These are phyloP conservation scores for Globodera rostochiensis DNA, from an alignment of 1,140 invertebrate species.

Conservation along the genomic window DNA sequence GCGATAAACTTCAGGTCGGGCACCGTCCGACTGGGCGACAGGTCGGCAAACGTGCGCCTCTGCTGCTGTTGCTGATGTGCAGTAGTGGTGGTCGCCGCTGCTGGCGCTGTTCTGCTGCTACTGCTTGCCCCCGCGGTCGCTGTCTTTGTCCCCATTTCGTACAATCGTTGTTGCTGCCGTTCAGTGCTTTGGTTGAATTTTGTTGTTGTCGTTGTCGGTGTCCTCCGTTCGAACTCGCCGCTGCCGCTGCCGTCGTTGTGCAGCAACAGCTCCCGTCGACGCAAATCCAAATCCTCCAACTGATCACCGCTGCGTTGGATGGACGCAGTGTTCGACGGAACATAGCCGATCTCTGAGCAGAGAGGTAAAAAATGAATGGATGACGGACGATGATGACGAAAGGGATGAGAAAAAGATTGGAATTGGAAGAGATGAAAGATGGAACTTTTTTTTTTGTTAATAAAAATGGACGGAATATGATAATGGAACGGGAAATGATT, in stretches of 20 bases:
- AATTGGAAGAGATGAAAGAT: no score
- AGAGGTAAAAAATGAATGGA: background rate
- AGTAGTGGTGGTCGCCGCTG: background rate
- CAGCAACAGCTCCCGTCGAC: background rate
- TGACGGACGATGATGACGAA: background rate
- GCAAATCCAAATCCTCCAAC: slow-evolving; percentile 31
- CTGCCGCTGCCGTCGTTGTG: background rate
- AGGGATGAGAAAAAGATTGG: background rate
- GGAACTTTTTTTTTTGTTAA: no score
- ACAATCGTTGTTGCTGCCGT: background rate
- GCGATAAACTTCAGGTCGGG: slow-evolving; percentile 62
- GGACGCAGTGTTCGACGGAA: slow-evolving; percentile 51
- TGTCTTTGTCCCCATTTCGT: background rate
- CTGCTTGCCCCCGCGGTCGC: background rate
- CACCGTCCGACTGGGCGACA: slow-evolving; percentile 47
- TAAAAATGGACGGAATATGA: no score
- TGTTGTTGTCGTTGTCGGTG: background rate
- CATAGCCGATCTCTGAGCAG: slow-evolving; percentile 53
- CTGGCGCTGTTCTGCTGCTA: background rate
- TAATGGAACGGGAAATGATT: no score
- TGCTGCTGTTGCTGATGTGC: slow-evolving; percentile 1
- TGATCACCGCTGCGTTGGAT: slow-evolving; percentile 43
- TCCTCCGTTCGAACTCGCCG: background rate
- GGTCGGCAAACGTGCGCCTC: slow-evolving; percentile 45
- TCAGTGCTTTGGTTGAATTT: background rate